Evolutionary conservation across 64 coral and sea anemone species (phyloP), one percentile per base, ranked within the genome.

Genomic region (Dendronephthya gigantea): DNA sequence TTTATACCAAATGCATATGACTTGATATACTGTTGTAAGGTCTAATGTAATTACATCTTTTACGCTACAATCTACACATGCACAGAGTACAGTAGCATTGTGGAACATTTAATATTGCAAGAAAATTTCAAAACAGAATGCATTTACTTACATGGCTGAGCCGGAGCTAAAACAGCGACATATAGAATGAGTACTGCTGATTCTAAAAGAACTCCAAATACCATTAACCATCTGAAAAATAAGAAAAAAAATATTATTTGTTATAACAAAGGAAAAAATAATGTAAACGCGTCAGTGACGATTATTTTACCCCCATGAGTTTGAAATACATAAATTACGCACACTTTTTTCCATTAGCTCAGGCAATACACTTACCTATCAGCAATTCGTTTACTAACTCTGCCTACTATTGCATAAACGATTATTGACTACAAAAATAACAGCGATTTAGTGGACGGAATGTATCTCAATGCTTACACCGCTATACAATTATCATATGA

Each of bases 71-170:
- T 49, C 22, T 22, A 13, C 0, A 37, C 15, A 7, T 32, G 9
- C 7, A 33, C 32, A 13, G 36, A 84, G 25, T 17, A 4, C 19
- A 25, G 12, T 0, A 14, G 41, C 28, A 48, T 7, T 82, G 49
- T 37, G n/a, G 10, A 9, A 82, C 45, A 34, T 58, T 16, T 81
- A 82, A 29, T 22, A 25, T 40, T 23, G 37, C n/a, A n/a, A n/a
- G n/a, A n/a, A n/a, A n/a, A 6, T 74, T 19, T 12, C 23, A 0
- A 15, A 16, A 40, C 17, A 35, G 29, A 87, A 19, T 13, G 6
- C 29, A 68, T 28, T 7, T 52, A 88, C 94, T 97, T 89, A 97
- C 94, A 97, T 66, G 94, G 94, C 49, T 97, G 88, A 39, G 87
- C 84, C 83, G 89, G 50, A 1, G 92, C 87, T 74, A 97, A 83